Percentiles rank a stretch among this genome's conserved stretches.
phyloP scores from a whole-genome alignment of 2,113 vertebrate genomes.

The Platysternon megacephalum region DNA sequence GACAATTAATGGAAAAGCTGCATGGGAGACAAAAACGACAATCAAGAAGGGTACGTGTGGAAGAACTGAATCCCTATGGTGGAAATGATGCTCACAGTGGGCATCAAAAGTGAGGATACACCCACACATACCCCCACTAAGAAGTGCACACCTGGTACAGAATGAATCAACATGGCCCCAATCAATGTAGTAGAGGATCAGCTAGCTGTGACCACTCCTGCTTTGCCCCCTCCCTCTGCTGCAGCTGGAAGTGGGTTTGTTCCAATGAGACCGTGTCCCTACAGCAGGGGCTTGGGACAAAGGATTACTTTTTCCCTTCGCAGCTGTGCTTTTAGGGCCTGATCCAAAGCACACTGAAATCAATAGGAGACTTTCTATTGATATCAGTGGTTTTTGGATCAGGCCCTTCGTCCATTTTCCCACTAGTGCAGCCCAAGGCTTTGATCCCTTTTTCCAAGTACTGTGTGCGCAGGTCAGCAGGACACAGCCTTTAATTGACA shows the following conservation, averaged over 20 bases:
- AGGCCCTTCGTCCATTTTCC: neutral
- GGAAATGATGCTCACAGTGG: neutral
- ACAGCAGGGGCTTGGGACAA: neutral
- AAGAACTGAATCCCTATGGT: neutral
- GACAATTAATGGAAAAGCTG: neutral
- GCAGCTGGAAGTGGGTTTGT: neutral
- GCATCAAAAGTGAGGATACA: neutral
- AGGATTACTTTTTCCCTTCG: neutral
- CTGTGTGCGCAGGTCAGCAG: neutral
- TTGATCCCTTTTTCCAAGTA: neutral
- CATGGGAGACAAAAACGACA: neutral
- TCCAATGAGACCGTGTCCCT: neutral
- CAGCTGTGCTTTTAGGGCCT: neutral
- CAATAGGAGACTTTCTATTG: neutral
- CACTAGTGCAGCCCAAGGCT: neutral
- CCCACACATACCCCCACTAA: accelerated
- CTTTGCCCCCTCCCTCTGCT: neutral
- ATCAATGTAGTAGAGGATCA: neutral
- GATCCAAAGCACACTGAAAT: neutral
- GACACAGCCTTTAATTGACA: neutral
- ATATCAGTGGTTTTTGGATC: accelerated
- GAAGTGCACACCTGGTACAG: accelerated
- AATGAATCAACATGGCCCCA: accelerated
- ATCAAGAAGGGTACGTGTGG: neutral
- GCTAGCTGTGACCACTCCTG: neutral